phyloP scores from a whole-genome alignment of 2,113 vertebrate genomes.

The Nibea coibor region DNA sequence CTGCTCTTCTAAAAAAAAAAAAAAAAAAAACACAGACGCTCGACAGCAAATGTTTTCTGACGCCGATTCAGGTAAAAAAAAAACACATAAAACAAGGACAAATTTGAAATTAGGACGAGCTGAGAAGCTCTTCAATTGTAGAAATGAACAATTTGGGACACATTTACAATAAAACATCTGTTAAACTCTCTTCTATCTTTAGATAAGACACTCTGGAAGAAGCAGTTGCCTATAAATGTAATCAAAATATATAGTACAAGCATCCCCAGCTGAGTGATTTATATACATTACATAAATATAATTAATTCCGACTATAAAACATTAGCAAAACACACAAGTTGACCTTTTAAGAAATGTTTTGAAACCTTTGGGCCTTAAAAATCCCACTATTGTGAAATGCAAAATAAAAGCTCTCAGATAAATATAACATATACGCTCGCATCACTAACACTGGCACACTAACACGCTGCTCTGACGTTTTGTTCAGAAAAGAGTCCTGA shows the following conservation, averaged over 20 bases:
- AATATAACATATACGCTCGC: constrained; percentile 40
- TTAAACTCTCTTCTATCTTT: no score
- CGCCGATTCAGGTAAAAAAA: neutral
- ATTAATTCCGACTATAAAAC: constrained; percentile 48
- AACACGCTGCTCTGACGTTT: constrained; percentile 17
- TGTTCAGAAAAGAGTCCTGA: constrained; percentile 66
- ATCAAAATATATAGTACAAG: neutral
- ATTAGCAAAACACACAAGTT: constrained; percentile 35
- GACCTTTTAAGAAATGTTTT: constrained; percentile 69
- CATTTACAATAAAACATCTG: constrained; percentile 22
- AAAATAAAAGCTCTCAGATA: constrained; percentile 48
- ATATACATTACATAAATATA: constrained; percentile 56
- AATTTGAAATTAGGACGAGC: neutral
- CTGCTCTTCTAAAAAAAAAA: neutral
- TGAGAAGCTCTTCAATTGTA: neutral
- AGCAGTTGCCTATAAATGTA: neutral
- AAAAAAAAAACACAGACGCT: neutral
- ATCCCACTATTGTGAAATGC: constrained; percentile 39
- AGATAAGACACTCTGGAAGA: neutral
- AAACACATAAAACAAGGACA: neutral
- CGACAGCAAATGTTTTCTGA: constrained; percentile 2
- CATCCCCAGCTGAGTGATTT: constrained; percentile 2
- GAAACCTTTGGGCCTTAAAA: constrained; percentile 61
- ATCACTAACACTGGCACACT: constrained; percentile 29
- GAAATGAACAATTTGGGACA: neutral